A percentile compares a stretch with the other conserved stretches of the same genome.
Conservation (phyloP, 1,140 invertebrate species). For the Drosophila nigromelanica region DNA sequence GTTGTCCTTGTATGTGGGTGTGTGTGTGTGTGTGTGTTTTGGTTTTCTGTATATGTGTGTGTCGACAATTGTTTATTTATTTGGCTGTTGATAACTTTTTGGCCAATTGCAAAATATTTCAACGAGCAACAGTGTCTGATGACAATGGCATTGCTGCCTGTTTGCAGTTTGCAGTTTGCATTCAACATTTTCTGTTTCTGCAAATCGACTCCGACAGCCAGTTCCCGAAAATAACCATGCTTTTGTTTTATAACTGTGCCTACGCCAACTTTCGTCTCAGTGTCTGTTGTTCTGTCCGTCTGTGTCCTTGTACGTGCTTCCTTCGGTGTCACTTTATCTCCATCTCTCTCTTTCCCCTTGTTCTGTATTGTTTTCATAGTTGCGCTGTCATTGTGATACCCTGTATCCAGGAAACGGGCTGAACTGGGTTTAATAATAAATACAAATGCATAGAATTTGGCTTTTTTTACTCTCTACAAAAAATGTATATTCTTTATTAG, state of each 20-base stretch:
- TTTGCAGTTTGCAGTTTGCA: constrained; percentile 59
- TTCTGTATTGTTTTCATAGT: constrained; percentile 46
- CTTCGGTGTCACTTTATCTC: constrained; percentile 18
- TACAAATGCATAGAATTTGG: not conserved
- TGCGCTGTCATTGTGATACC: constrained; percentile 23
- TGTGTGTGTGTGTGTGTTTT: not conserved
- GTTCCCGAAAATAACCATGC: not conserved
- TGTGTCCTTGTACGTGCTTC: constrained; percentile 41
- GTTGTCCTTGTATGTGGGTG: not conserved
- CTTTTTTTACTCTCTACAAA: no score
- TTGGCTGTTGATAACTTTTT: constrained; percentile 45
- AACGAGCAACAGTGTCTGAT: constrained; percentile 41
- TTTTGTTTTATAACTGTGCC: constrained; percentile 11
- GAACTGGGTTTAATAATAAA: not conserved
- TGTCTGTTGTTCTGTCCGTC: constrained; percentile 15
- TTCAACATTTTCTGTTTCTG: constrained; percentile 48
- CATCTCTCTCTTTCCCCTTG: not conserved
- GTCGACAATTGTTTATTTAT: constrained; percentile 31
- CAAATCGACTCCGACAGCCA: constrained; percentile 13
- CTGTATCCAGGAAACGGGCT: not conserved
- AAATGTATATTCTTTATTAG: no score
- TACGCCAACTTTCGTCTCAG: constrained; percentile 4
- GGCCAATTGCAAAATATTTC: constrained; percentile 71
- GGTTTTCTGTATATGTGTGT: not conserved
- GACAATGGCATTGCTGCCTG: constrained; percentile 26